Base-by-base conservation (phyloP, 2,113 vertebrate genomes). In the Alligator sinensis region DNA sequence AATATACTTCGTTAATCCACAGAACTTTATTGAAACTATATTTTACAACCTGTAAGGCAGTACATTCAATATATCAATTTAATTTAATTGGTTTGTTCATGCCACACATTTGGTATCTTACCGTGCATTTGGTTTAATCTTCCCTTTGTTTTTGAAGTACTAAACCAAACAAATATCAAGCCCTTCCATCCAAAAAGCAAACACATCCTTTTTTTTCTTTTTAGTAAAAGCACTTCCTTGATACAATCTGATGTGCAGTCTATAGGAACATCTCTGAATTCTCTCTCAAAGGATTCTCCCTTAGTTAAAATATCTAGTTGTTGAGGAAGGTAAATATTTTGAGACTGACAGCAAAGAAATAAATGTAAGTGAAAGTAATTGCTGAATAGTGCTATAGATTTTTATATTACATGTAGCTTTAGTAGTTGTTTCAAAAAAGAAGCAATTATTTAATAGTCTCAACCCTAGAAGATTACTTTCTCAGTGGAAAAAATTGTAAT, bases 361-460 rank as follows among this genome's bases (percentile, higher is more conserved):
- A 70, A 77, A 92, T 94, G 62, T 54, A 89, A 95, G 96, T 78
- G n/a, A 97, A 93, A 96, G 64, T 89, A 93, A 70, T 95, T 91
- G 68, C 92, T 92, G 96, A 96, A 89, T 85, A 95, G 90, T 94
- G 72, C 58, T 57, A 54, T 87, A 83, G 92, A 87, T 80, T 94
- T 95, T 47, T 93, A 27, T 93, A 79, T 96, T 97, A 90, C 94
- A 83, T 78, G 25, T 91, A 81, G 79, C 80, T 93, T 96, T 94
- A 63, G 84, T 95, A 93, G 86, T 87, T 89, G 86, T 64, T 87
- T 93, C 80, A 91, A 86, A 96, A 97, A 97, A 86, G 38, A 84
- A 92, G 90, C 88, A 82, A 68, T 96, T 86, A 17, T 95, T 97
- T 93, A 95, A 93, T 94, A 87, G 77, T 94, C 79, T 92, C 92